A percentile compares a stretch with the other conserved stretches of the same genome.
Conservation (phyloP, 2,888 invertebrate genomes). For the Poecilobothrus nobilitatus region DNA sequence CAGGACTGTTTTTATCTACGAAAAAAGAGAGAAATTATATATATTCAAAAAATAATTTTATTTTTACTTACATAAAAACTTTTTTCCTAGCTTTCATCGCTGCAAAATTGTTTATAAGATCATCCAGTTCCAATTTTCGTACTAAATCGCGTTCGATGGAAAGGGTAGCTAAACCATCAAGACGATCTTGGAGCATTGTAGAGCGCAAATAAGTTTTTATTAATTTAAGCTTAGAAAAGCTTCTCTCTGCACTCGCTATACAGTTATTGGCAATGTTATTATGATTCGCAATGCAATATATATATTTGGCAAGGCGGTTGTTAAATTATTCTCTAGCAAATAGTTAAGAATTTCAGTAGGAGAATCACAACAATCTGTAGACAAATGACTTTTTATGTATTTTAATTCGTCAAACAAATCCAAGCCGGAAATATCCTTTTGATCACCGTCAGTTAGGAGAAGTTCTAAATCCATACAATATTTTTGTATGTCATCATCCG, state of each 20-base stretch:
- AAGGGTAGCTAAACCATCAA: constrained; percentile 14
- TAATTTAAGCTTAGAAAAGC: constrained; percentile 11
- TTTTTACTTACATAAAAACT: constrained; percentile 8
- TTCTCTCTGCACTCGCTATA: constrained; percentile 12
- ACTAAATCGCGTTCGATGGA: constrained; percentile 13
- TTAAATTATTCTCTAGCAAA: constrained; percentile 8
- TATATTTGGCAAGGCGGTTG: constrained; percentile 10
- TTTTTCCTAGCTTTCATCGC: constrained; percentile 13
- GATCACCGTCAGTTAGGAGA: constrained; percentile 2
- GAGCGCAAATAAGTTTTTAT: constrained; percentile 12
- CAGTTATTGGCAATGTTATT: constrained; percentile 11
- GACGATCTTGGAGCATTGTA: constrained; percentile 14
- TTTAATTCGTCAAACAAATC: constrained; percentile 11
- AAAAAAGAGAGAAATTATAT: constrained; percentile 10
- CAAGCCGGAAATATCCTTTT: constrained; percentile 9
- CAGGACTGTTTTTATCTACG: constrained; percentile 6
- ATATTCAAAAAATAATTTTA: constrained; percentile 10
- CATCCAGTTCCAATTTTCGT: constrained; percentile 13
- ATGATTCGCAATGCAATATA: constrained; percentile 10
- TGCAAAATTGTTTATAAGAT: constrained; percentile 14
- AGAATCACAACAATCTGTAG: constrained; percentile 8
- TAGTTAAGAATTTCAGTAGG: constrained; percentile 9
- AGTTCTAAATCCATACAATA: constrained; percentile 1
- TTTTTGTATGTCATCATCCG: constrained; percentile 2
- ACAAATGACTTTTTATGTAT: constrained; percentile 1